Conservation (phyloP, 35 echinoderm and acorn worm genomes). For the Anneissia japonica region DNA sequence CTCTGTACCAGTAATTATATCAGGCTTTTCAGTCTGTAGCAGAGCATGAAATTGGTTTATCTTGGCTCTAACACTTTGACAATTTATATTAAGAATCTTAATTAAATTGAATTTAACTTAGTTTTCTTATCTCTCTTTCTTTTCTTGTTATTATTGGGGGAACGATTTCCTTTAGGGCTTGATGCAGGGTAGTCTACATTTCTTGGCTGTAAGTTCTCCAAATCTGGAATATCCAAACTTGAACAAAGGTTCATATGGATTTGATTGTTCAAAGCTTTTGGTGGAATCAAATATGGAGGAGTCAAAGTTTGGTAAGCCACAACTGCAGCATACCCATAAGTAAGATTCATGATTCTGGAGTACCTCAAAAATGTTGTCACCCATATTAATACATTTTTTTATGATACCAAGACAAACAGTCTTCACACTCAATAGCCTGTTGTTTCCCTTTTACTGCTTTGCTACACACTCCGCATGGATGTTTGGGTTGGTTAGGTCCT, state of each 20-base stretch:
- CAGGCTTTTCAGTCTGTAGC: constrained; percentile 18
- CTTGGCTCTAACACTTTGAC: constrained; percentile 31
- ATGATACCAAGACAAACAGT: neutral
- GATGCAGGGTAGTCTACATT: too few relatives aligned
- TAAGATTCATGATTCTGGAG: neutral
- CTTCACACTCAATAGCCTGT: constrained; percentile 2
- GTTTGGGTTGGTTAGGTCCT: neutral
- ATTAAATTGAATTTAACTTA: constrained; percentile 1
- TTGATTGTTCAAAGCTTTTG: too few relatives aligned
- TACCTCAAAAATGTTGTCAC: neutral
- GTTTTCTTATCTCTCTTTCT: neutral
- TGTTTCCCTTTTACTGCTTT: neutral
- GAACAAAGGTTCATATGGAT: too few relatives aligned
- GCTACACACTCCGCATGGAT: neutral
- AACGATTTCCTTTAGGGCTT: too few relatives aligned
- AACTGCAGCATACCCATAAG: constrained; percentile 8
- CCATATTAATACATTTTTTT: neutral
- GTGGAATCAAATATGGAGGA: neutral
- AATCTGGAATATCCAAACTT: too few relatives aligned
- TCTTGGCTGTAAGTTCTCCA: too few relatives aligned
- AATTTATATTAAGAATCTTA: constrained; percentile 40
- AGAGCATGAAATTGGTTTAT: constrained; percentile 6
- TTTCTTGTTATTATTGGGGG: neutral
- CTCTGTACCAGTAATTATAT: constrained; percentile 14
- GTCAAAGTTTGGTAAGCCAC: constrained; percentile 16